Evolutionary conservation across 2,888 invertebrate species (phyloP), one percentile per base, ranked within the genome.

Genomic region (Torymus texanus): DNA sequence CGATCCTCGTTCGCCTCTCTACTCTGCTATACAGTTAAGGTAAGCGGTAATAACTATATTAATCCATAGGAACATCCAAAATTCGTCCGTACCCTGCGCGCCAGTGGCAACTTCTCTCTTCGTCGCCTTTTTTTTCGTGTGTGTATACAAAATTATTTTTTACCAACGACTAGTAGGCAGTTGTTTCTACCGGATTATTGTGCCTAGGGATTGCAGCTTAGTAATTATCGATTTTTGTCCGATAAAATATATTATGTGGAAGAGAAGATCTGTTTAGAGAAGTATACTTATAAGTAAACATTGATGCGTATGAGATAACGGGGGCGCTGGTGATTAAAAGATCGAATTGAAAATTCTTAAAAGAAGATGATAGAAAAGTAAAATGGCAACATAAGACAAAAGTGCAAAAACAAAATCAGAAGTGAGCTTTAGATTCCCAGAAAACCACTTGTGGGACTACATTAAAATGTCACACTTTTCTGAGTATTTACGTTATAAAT

Each of bases 21-120:
- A 2, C 24, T 85, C 86, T 65, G 8, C 58, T 29, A 29, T 29
- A 29, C 2, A 29, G 29, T 29, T 84, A 84, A 84, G 85, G 83
- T 83, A 85, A 86, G 85, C 85, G 85, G 87, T 90, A 90, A 90
- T 90, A 90, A 90, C 90, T 90, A 90, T 90, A 90, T 90, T 90
- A 90, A 85, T 85, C 82, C 71, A 53, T 84, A 85, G 86, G 85
- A 86, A 83, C 82, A 12, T 56, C 29, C 3, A 63, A 24, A 41
- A 53, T 18, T 24, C 72, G 63, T 29, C 29, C 29, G 2, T 29
- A 5, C 29, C 29, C 29, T 29, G 29, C 29, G 29, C 29, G 21
- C 53, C 11, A n/a, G 24, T 73, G 53, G 50, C 14, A 14, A 8
- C 67, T 14, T 24, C 56, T 14, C 18, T 21, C 1, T 51, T 24